A percentile compares a stretch with the other conserved stretches of the same genome.
These are phyloP conservation scores for Trinorchestia longiramus DNA, from an alignment of 1,140 invertebrate genomes.

Conservation along the genomic window DNA sequence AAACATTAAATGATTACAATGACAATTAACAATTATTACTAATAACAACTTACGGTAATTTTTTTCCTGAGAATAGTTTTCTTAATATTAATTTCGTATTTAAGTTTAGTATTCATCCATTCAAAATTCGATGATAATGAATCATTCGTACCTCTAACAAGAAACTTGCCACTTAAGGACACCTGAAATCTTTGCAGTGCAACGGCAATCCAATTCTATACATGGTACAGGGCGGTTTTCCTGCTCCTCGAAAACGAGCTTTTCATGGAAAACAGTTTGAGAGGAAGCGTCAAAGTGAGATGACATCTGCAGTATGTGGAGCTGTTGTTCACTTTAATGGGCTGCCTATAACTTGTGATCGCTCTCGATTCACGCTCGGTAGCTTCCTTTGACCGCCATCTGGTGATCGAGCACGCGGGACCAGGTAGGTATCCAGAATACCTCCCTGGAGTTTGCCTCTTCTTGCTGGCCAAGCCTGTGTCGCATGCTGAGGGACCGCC, in stretches of 20 bases:
- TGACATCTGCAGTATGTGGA: constrained; percentile 14
- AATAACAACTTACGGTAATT: no score
- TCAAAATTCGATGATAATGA: no score
- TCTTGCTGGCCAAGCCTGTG: neutral
- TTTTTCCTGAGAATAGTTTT: no score
- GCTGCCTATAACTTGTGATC: constrained; percentile 24
- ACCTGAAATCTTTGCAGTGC: neutral
- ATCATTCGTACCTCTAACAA: neutral
- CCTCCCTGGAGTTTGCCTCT: neutral
- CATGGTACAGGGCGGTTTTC: neutral
- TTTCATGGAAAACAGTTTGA: neutral
- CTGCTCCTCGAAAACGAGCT: neutral
- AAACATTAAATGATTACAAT: no score
- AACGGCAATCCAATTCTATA: neutral
- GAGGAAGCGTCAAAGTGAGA: neutral
- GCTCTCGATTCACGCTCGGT: constrained; percentile 8
- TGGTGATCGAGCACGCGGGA: neutral
- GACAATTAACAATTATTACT: no score
- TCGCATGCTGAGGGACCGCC: neutral
- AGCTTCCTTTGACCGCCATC: neutral
- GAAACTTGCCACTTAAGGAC: neutral
- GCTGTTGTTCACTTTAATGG: constrained; percentile 29
- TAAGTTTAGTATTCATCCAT: no score
- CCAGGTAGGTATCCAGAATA: neutral
- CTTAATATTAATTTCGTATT: no score